Evolutionary conservation across 1,140 invertebrate genomes (phyloP).

Genomic region (Pogonomyrmex californicus): DNA sequence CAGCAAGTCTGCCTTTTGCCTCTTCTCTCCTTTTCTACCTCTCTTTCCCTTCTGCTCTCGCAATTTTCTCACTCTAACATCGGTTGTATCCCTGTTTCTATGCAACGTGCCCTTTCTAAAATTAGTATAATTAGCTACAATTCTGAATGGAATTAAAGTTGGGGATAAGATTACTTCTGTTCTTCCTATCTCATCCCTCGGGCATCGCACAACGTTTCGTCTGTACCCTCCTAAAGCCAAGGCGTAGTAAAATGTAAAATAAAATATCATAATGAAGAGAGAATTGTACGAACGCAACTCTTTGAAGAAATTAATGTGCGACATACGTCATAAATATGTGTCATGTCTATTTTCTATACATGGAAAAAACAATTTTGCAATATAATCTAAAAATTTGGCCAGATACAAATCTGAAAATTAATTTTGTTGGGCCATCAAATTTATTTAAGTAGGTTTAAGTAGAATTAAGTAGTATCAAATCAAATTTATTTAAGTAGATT

Average conservation of each 20-base stretch:
- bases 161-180: slow-evolving; percentile 75
- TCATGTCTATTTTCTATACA: too few species aligned
- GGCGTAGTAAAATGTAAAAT: slow-evolving; percentile 24
- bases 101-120: slow-evolving; percentile 50
- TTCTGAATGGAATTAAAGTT: slow-evolving; percentile 75
- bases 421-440: too few species aligned
- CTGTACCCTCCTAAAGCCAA: background rate
- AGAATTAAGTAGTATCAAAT: too few species aligned
- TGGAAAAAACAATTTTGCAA: too few species aligned
- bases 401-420: too few species aligned
- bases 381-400: too few species aligned
- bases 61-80: slow-evolving; percentile 11
- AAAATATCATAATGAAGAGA: slow-evolving; percentile 10
- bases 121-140: slow-evolving; percentile 79
- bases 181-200: slow-evolving; percentile 48
- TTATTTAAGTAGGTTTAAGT: too few species aligned
- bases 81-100: slow-evolving; percentile 13
- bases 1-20: slow-evolving; percentile 37
- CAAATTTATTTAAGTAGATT: too few species aligned
- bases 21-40: slow-evolving; percentile 3
- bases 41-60: too few species aligned
- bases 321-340: background rate
- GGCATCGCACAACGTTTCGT: background rate
- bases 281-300: background rate
- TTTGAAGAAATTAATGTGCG: background rate